Evolutionary conservation across 2,888 invertebrate genomes (phyloP), one percentile per base, ranked within the genome.

Genomic region (Melanargia galathea): DNA sequence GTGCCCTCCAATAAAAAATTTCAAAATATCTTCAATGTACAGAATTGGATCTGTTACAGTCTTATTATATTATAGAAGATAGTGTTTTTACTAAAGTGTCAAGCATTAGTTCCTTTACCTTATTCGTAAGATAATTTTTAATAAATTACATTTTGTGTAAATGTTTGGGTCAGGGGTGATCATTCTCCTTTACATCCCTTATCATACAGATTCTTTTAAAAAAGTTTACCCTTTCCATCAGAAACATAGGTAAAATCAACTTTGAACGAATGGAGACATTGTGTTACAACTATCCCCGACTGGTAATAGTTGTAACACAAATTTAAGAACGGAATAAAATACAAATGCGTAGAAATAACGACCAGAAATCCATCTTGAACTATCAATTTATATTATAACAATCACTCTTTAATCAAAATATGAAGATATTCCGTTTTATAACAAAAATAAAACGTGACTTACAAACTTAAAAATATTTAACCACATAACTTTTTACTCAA

Each of bases 201-300:
- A 16, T 40, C 40, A 16, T 40, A 40, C 40, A 40, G 40, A 40
- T 40, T 40, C 40, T 40, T 40, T 40, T 16, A 16, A 40, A 40
- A 40, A 40, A 40, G 13, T 16, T 40, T 40, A 40, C 40, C 40
- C 16, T 40, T 40, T 40, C 40, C 40, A 40, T 40, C 40, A 40
- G 40, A 40, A 40, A 40, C 40, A 40, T 16, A 40, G 40, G 40
- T 40, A 40, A 40, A 40, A 40, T 40, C 40, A 40, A 40, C 40
- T 40, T 40, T 40, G 40, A 40, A 40, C 40, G 40, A 40, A 40
- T 40, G 40, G 40, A 40, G 40, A 40, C 40, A 40, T 40, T 40
- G 40, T 40, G 40, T 40, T 40, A 40, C 40, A 40, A 40, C 40
- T 16, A 40, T 40, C 40, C 40, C 40, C 40, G 40, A 40, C 40